Evolutionary conservation across 2,888 invertebrate species (phyloP).

Genomic region (Metalampra italica): DNA sequence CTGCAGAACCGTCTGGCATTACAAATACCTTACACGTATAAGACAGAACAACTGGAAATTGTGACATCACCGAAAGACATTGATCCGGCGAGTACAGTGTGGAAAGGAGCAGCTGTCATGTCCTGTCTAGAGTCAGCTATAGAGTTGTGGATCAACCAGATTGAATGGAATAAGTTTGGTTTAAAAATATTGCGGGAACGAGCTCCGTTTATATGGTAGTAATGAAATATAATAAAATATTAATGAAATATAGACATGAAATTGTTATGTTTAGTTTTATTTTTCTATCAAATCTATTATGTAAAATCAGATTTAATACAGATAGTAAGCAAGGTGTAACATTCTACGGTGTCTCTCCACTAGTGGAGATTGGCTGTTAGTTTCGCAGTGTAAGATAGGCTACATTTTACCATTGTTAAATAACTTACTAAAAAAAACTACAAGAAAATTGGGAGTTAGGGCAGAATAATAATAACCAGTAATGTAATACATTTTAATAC

Average conservation of each 20-base stretch:
- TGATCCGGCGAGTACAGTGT: conserved; percentile 92
- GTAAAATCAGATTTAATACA: no score
- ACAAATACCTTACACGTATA: conserved; percentile 88
- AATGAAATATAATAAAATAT: no score
- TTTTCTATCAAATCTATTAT: no score
- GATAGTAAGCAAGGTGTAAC: no score
- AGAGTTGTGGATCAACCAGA: conserved; percentile 92
- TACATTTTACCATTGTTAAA: no score
- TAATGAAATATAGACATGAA: not conserved
- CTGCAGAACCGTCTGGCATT: conserved; percentile 90
- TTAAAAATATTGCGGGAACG: conserved; percentile 92
- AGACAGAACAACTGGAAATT: conserved; percentile 91
- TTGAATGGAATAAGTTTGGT: conserved; percentile 92
- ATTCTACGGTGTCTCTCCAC: no score
- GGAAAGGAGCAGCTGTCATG: conserved; percentile 97
- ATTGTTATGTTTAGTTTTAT: no score
- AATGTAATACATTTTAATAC: not conserved
- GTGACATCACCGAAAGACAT: conserved; percentile 94
- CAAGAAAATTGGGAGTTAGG: not conserved
- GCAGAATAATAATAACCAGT: not conserved
- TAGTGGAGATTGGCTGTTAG: no score
- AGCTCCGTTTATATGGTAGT: conserved; percentile 93
- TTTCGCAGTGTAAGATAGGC: no score
- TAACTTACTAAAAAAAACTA: no score
- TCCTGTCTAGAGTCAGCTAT: conserved; percentile 95